These are phyloP conservation scores for Carcinoscorpius rotundicauda DNA, from an alignment of 1,140 invertebrate genomes.

Conservation along the genomic window DNA sequence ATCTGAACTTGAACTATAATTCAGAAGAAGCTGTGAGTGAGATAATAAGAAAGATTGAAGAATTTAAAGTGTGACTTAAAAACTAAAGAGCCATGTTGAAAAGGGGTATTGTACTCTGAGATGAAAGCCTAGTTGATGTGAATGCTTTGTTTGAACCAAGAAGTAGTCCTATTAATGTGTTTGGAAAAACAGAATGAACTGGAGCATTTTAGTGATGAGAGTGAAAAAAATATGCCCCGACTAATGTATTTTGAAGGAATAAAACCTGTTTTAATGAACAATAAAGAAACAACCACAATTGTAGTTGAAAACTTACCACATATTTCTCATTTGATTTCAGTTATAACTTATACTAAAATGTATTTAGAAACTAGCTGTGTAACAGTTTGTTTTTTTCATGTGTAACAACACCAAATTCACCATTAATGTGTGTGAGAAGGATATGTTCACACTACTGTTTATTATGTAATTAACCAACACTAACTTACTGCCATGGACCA, in stretches of 20 bases:
- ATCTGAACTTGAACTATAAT: slow-evolving; percentile 2
- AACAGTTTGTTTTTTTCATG: no score
- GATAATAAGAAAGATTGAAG: slow-evolving; percentile 17
- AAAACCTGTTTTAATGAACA: neutral
- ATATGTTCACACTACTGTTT: no score
- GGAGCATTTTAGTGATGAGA: neutral
- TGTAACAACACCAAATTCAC: no score
- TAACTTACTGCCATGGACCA: no score
- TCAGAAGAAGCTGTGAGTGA: slow-evolving; percentile 12
- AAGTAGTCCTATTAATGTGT: neutral
- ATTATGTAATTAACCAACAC: no score
- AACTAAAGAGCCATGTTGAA: slow-evolving; percentile 7
- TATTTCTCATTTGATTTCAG: neutral
- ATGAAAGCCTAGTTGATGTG: slow-evolving; percentile 11
- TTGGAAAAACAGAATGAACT: neutral
- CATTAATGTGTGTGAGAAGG: no score
- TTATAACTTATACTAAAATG: no score
- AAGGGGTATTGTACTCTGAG: neutral
- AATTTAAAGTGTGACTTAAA: slow-evolving; percentile 14
- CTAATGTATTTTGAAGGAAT: neutral
- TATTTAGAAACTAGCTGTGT: no score
- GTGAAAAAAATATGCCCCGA: neutral
- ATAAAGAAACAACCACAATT: neutral
- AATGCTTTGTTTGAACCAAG: neutral
- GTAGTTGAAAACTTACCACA: neutral